Evolutionary conservation across 1,140 invertebrate genomes (phyloP).

Genomic region (Brachionus calyciflorus): DNA sequence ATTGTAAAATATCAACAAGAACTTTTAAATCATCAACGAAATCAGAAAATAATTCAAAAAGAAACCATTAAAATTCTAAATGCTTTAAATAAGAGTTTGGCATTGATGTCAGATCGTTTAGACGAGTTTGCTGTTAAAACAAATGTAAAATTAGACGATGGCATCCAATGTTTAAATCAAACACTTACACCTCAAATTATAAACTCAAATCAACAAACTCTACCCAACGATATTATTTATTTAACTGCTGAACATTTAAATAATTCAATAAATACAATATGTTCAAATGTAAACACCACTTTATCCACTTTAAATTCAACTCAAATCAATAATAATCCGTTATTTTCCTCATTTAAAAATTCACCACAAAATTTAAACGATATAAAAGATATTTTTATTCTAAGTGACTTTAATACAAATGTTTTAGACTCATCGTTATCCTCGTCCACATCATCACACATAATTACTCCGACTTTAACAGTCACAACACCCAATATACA

Average conservation of each 20-base stretch:
- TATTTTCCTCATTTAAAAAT: neutral
- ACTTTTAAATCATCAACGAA: conserved; percentile 4
- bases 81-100: conserved; percentile 21
- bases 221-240: neutral
- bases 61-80: conserved; percentile 13
- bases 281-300: conserved; percentile 2
- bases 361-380: conserved; percentile 25
- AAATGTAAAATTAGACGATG: conserved; percentile 23
- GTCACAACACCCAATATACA: neutral
- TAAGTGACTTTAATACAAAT: conserved; percentile 3
- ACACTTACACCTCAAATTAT: neutral
- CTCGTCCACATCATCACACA: neutral
- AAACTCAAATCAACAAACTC: neutral
- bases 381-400: conserved; percentile 23
- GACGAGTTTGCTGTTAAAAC: conserved; percentile 38
- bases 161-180: neutral
- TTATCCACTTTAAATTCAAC: conserved; percentile 14
- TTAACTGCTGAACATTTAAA: conserved; percentile 24
- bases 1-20: conserved; percentile 39
- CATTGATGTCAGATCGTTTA: conserved; percentile 19
- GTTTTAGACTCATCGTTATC: neutral
- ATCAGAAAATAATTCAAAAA: conserved; percentile 21
- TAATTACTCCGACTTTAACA: neutral
- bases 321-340: neutral
- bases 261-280: conserved; percentile 24